Percentiles rank a stretch among this genome's conserved stretches.
These are phyloP conservation scores for Caenorhabditis angaria DNA, from an alignment of 2,888 invertebrate genomes.

Conservation along the genomic window DNA sequence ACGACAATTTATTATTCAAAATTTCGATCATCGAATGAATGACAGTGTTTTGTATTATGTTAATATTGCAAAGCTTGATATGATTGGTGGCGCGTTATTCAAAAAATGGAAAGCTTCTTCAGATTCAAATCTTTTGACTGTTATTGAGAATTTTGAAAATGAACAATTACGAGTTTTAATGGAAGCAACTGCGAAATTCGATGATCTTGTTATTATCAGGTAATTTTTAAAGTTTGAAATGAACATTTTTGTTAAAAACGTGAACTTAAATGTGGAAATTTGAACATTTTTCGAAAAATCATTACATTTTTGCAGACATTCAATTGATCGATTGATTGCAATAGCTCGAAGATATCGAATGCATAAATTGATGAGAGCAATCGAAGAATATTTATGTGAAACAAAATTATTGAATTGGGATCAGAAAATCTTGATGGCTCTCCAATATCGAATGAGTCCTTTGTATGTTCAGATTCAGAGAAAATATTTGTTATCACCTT, in stretches of 20 bases:
- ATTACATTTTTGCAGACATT: conserved; percentile 11
- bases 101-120: conserved; percentile 37
- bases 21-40: conserved; percentile 30
- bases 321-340: conserved; percentile 19
- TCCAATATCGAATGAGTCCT: conserved; percentile 39
- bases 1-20: conserved; percentile 37
- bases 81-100: conserved; percentile 37
- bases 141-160: conserved; percentile 29
- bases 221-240: too few relatives aligned
- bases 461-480: conserved; percentile 38
- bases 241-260: too few relatives aligned
- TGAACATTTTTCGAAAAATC: background rate
- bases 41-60: conserved; percentile 24
- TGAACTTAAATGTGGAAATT: background rate
- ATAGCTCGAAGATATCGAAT: conserved; percentile 30
- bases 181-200: conserved; percentile 37
- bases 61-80: conserved; percentile 18
- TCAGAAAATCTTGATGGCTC: conserved; percentile 35
- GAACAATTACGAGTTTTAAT: conserved; percentile 20
- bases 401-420: conserved; percentile 38
- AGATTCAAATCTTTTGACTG: conserved; percentile 14
- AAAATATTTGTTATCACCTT: conserved; percentile 29
- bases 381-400: conserved; percentile 31
- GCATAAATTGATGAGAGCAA: conserved; percentile 31
- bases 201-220: conserved; percentile 26